Conservation (phyloP, 2,797 vertebrate species). For the Dendrocincla fuliginosa region DNA sequence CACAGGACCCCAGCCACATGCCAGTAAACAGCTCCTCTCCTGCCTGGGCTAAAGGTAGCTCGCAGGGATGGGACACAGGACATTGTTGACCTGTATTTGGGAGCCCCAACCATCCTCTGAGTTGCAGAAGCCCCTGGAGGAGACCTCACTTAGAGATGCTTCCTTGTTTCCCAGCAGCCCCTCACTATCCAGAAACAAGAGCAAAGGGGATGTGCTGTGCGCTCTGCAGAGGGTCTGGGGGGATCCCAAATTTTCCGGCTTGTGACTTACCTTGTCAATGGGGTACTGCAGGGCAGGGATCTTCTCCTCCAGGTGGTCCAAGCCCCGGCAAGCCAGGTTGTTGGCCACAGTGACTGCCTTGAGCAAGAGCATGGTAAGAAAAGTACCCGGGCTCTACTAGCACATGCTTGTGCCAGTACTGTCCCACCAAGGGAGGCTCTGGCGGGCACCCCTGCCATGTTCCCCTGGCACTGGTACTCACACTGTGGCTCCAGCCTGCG, state of each 20-base stretch:
- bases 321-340: constrained; percentile 77
- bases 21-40: background rate
- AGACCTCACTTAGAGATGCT: background rate
- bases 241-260: background rate
- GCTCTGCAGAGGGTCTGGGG: background rate
- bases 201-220: background rate
- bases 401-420: rapidly evolving
- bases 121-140: background rate
- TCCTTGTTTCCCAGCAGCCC: background rate
- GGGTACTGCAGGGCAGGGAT: constrained; percentile 82
- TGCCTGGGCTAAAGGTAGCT: background rate
- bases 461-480: constrained; percentile 38
- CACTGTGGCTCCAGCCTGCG: constrained; percentile 79
- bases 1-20: rapidly evolving
- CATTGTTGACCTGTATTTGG: background rate
- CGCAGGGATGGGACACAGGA: background rate
- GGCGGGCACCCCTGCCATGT: rapidly evolving
- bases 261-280: constrained; percentile 73
- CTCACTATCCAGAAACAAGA: background rate
- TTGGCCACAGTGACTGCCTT: constrained; percentile 78
- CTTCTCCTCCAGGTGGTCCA: constrained; percentile 82
- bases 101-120: background rate
- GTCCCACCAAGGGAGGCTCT: background rate
- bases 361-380: background rate
- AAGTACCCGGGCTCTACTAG: background rate